Conservation (phyloP, 2,113 vertebrate species). For the Acanthochromis polyacanthus region DNA sequence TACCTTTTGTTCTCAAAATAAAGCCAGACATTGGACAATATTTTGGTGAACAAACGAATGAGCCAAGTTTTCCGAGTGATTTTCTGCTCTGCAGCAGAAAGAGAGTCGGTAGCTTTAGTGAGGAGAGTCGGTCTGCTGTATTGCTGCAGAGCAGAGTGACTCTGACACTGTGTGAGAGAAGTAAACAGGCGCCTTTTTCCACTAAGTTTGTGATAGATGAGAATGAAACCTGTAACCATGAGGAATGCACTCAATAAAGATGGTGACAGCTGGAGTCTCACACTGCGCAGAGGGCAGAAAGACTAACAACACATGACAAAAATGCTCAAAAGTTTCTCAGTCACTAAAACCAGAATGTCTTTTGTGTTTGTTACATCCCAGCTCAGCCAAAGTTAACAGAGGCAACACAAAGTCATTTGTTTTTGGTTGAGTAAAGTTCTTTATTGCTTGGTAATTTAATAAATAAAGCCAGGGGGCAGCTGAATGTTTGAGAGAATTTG, state of each 20-base stretch:
- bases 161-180: not conserved
- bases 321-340: not conserved
- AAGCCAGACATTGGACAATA: too few species aligned
- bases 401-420: too few species aligned
- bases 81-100: not conserved
- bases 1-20: not conserved
- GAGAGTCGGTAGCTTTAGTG: not conserved
- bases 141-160: not conserved
- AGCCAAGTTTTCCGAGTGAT: not conserved
- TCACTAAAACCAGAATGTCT: not conserved
- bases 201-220: not conserved
- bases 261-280: not conserved
- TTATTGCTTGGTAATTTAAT: too few species aligned
- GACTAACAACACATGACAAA: not conserved
- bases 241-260: not conserved
- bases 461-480: too few species aligned
- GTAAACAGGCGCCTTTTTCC: not conserved
- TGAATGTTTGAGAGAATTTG: too few species aligned
- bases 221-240: not conserved
- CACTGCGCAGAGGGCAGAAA: not conserved
- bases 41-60: constrained; percentile 10
- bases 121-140: not conserved
- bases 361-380: not conserved
- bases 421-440: too few species aligned
- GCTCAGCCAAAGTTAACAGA: too few species aligned